A percentile compares a stretch with the other conserved stretches of the same genome.
These are phyloP conservation scores for Drepana falcataria DNA, from an alignment of 2,888 invertebrate species.

Conservation along the genomic window DNA sequence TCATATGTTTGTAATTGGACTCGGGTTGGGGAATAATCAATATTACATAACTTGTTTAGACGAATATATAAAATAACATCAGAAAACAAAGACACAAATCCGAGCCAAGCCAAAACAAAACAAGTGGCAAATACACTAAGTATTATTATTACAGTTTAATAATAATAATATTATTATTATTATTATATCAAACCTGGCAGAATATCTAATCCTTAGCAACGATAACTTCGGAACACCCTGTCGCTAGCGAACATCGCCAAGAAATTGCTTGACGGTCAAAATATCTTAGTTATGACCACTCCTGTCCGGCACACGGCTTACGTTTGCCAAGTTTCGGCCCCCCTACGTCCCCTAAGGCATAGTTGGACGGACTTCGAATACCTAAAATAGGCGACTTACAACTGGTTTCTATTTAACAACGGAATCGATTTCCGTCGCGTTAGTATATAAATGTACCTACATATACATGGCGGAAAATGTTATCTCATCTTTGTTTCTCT, in stretches of 20 bases:
- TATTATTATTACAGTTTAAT: conserved; percentile 47
- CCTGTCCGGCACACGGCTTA: conserved; percentile 74
- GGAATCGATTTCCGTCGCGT: too few relatives aligned
- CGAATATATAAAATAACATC: too few relatives aligned
- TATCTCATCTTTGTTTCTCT: too few relatives aligned
- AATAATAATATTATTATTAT: too few relatives aligned
- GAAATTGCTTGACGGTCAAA: conserved; percentile 77
- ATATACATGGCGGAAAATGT: too few relatives aligned
- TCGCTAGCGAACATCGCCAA: conserved; percentile 57
- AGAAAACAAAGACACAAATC: too few relatives aligned
- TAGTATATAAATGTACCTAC: too few relatives aligned
- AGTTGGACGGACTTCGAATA: conserved; percentile 26
- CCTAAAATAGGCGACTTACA: background rate
- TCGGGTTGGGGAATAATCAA: too few relatives aligned
- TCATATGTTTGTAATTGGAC: too few relatives aligned
- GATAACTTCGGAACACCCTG: conserved; percentile 56
- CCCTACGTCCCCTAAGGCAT: conserved; percentile 51
- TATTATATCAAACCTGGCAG: conserved; percentile 47
- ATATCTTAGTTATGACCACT: conserved; percentile 78
- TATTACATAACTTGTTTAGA: too few relatives aligned
- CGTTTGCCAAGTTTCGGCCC: conserved; percentile 67
- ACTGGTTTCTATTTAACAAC: background rate
- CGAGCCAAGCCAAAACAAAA: too few relatives aligned
- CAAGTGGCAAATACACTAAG: conserved; percentile 29
- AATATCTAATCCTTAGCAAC: conserved; percentile 42